These are phyloP conservation scores for Exocentrus adspersus DNA, from an alignment of 2,888 invertebrate genomes.

Conservation along the genomic window DNA sequence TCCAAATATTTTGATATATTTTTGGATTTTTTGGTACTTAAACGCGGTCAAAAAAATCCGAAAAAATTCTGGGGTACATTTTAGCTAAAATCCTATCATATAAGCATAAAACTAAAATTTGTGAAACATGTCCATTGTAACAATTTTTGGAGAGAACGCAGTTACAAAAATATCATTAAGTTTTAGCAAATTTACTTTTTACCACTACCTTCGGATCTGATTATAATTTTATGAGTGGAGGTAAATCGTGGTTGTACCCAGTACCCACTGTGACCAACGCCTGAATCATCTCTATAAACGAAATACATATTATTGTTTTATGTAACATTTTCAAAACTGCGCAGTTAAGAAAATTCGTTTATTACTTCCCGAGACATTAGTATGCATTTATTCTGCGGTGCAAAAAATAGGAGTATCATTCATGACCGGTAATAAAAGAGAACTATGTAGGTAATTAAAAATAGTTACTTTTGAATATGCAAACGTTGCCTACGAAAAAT, in stretches of 20 bases:
- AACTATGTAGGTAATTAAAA: neutral
- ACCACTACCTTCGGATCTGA: no score
- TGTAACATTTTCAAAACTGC: constrained; percentile 1
- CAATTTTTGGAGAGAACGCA: no score
- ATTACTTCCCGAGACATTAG: neutral
- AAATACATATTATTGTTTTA: constrained; percentile 9
- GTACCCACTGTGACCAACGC: neutral
- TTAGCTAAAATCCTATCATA: no score
- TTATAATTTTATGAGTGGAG: constrained; percentile 4
- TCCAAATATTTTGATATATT: no score
- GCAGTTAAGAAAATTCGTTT: constrained; percentile 6
- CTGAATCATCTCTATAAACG: constrained; percentile 19
- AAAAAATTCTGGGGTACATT: no score
- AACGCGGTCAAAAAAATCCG: no score
- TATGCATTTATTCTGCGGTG: constrained; percentile 1
- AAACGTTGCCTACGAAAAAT: no score
- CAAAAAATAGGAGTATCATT: neutral
- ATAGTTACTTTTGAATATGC: neutral
- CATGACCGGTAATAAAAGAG: neutral
- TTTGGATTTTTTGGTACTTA: no score
- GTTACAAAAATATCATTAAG: no score
- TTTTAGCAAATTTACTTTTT: no score
- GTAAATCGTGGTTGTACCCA: constrained; percentile 1
- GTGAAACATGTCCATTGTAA: no score
- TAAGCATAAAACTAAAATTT: no score